Evolutionary conservation across 2,888 invertebrate genomes (phyloP), one percentile per base, ranked within the genome.

Genomic region (Capitulum mitella): DNA sequence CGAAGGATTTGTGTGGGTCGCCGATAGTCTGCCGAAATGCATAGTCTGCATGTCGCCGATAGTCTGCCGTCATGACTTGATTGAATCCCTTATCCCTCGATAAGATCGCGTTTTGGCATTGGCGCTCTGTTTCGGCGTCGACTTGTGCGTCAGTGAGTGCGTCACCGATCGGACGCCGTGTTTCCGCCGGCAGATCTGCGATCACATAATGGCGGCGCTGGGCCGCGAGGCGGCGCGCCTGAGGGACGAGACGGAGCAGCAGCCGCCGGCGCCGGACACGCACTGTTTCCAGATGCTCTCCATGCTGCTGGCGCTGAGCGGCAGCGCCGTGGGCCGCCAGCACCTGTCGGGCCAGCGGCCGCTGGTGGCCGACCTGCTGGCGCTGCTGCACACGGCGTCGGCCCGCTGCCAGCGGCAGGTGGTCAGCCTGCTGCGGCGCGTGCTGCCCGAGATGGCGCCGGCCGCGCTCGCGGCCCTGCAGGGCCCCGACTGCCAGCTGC

Each of bases 271-370:
- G 29, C 81, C 89, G 3, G 97, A 98, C 85, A 95, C 95, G n/a
- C 98, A 97, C 86, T 97, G 97, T 87, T 98, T 97, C 85, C 97
- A 98, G 88, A 95, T 98, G 94, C 87, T 98, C 37, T 96, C 96
- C 8, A 92, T 97, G 92, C 97, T 95, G 77, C 86, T 97, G 83
- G 97, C 98, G 0, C 86, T 98, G 70, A 97, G 96, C 81, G 97
- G 97, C 5, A 97, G 96, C 83, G 90, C 92, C 0, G 95, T 97
- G 0, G 97, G 97, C 0, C 89, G 96, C 46, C 90, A 92, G 0
- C 97, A 97, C 85, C 87, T 98, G 26, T 94, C 97, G 0, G 94
- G 95, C 84, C 95, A 97, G 83, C 91, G 92, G 77, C 93, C 92
- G 46, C 86, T 98, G 78, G 87, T 97, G 1, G 90, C 91, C 54